Evolutionary conservation across 2,113 vertebrate genomes (phyloP), one percentile per base, ranked within the genome.

Genomic region (chimpanzee (Pan troglodytes)): DNA sequence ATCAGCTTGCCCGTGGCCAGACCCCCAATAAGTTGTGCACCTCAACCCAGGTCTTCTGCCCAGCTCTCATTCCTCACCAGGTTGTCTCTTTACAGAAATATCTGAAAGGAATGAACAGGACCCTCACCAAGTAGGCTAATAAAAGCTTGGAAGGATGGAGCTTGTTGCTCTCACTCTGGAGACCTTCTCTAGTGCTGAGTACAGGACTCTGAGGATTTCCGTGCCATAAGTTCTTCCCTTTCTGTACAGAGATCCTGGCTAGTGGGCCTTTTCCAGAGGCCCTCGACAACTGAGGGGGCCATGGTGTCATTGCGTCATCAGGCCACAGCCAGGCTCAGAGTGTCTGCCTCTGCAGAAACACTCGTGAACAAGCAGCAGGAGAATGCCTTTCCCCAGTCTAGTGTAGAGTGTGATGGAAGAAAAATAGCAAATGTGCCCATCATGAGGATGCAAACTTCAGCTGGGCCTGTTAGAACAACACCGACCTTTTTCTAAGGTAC

Each of bases 401-500:
- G 18, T 17, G 45, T 38, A 91, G 73, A 81, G 82, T 83, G 81
- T 68, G 45, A 59, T 10, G 45, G 83, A 81, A 79, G 75, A 68
- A 91, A 93, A 93, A 78, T 48, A 83, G 89, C 79, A 68, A 83
- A 57, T 2, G 2, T 1, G 17, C 68, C 55, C 45, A 14, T 70
- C 32, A 5, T 50, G 32, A 79, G 22, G n/a, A 95, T 18, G 55
- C 61, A 55, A 40, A 55, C 50, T 48, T 86, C 73, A 45, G 27
- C 83, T 38, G 38, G 73, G 79, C 79, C n/a, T 64, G 17, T 59
- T 67, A 52, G 67, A 88, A 43, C n/a, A 80, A 70, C 27, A 38
- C 52, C 55, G 70, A 72, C 18, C 64, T 73, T 90, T 85, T 90
- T 40, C 88, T 84, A 70, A 96, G n/a, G 17, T 55, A 81, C 59